Base-by-base conservation (phyloP, 2,888 invertebrate genomes). In the Iselma pallidipennis region DNA sequence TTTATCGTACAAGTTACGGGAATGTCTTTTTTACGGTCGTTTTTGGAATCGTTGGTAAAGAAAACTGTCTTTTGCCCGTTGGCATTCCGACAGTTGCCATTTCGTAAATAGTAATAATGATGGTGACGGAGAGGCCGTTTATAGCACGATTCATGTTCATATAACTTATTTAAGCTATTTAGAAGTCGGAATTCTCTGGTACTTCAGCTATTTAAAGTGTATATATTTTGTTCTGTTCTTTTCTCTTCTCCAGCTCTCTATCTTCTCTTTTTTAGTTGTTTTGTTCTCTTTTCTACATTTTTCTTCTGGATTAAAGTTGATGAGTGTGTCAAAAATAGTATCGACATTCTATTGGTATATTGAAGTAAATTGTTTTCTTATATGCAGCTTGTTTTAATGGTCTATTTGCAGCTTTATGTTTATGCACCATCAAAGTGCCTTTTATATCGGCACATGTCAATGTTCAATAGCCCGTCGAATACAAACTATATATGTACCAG, bases 381-480 rank as follows among this genome's bases (percentile, higher is more conserved):
- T 50, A 49, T 59, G 28, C 55, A 59, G 59, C 55, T 59, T 59
- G 31, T 59, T 59, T 59, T 59, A 49, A 59, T 59, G 31, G 37
- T 37, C 26, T 33, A 51, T 59, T 55, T 55, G 29, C 49, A 49
- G 37, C 12, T 33, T 55, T 49, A 25, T 55, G 55, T 49, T 59
- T 49, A 49, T 59, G 31, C 45, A 48, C 28, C 59, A 59, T 49
- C 49, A 55, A 49, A 59, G 55, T 19, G 42, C 28, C 25, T 53
- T 56, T 60, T 42, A 19, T 23, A 28, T 45, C 10, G 50, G 31
- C 48, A 51, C 60, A 60, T 60, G 55, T 60, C 60, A 28, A 52
- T 53, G 48, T 53, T 57, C 61, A 61, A 49, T 61, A 53, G 49
- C 29, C 61, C 37, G 57, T 51, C 16, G 52, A 28, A 57, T 53